Evolutionary conservation across 2,888 invertebrate genomes (phyloP), one percentile per base, ranked within the genome.

Genomic region (Autographa gamma): DNA sequence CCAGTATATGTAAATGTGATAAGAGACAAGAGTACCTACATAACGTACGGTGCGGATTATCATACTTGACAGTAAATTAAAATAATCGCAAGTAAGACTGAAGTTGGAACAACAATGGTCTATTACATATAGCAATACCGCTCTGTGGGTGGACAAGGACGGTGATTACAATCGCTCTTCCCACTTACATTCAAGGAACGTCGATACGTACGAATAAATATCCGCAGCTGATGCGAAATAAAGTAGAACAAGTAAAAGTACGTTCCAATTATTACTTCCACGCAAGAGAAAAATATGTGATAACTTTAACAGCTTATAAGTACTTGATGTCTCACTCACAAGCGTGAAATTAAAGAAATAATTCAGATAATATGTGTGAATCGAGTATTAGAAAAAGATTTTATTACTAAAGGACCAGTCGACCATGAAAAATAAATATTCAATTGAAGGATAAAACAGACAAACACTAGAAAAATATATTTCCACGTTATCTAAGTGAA

Each of bases 131-230:
- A 48, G 25, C 38, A 59, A 69, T 25, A 56, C 54, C 61, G 41
- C 41, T 63, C 58, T 25, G 65, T 72, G 72, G 67, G 70, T 64
- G 62, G 62, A 80, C 66, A 65, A 74, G 62, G 61, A 25, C 59
- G 38, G 60, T 61, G 75, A 76, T 73, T 71, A 66, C 71, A 69
- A 76, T 74, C 79, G 60, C 32, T 9, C 62, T 63, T 68, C 71
- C 67, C 64, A 78, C 69, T 74, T 73, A 66, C 61, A 74, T 38
- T 56, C 34, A 66, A 69, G 31, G 14, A 54, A 48, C 43, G 54
- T 63, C 60, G 48, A 64, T 61, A 62, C 38, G 48, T 48, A 48
- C 60, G 43, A 18, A 62, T 48, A 43, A 25, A 25, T 43, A 62
- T 7, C 14, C 16, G 34, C 54, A 56, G 13, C 54, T 56, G 54